Percentiles rank a stretch among this genome's conserved stretches.
Evolutionary conservation across 2,797 vertebrate species (phyloP).

Genomic region (Pseudochromis fuscus): DNA sequence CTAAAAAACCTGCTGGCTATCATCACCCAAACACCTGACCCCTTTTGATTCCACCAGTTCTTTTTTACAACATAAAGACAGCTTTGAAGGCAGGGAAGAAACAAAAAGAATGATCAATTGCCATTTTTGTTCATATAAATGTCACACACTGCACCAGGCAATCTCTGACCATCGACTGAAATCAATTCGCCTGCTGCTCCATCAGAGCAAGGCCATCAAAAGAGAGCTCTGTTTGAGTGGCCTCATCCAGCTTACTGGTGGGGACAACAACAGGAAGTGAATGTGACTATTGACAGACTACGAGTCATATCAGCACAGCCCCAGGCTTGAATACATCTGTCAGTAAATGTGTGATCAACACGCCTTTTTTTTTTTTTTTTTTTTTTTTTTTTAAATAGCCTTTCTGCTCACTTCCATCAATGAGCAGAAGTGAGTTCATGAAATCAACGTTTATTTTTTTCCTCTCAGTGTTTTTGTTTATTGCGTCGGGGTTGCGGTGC

Average conservation of each 20-base stretch:
- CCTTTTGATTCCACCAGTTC: conserved; percentile 52
- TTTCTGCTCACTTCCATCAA: conserved; percentile 58
- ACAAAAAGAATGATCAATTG: conserved; percentile 66
- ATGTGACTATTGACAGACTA: conserved; percentile 79
- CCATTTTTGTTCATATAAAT: conserved; percentile 70
- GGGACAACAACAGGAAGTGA: conserved; percentile 84
- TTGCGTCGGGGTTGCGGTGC: conserved; percentile 66
- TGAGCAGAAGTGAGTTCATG: conserved; percentile 55
- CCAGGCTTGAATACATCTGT: conserved; percentile 64
- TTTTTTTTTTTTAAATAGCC: no score
- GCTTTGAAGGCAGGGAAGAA: conserved; percentile 58
- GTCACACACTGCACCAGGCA: conserved; percentile 64
- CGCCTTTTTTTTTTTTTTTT: no score
- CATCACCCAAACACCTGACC: conserved; percentile 61
- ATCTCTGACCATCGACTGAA: conserved; percentile 69
- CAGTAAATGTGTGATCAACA: conserved; percentile 53
- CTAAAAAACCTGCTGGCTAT: conserved; percentile 54
- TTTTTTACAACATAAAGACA: conserved; percentile 56
- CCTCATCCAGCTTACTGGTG: conserved; percentile 71
- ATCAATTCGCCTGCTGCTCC: conserved; percentile 73
- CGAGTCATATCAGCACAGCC: conserved; percentile 76
- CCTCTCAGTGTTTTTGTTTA: conserved; percentile 72
- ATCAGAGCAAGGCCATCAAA: conserved; percentile 69
- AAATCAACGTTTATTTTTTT: conserved; percentile 68
- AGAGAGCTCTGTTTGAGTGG: conserved; percentile 72